Evolutionary conservation across 2,888 invertebrate genomes (phyloP), one percentile per base, ranked within the genome.

Genomic region (Helicoverpa assulta): DNA sequence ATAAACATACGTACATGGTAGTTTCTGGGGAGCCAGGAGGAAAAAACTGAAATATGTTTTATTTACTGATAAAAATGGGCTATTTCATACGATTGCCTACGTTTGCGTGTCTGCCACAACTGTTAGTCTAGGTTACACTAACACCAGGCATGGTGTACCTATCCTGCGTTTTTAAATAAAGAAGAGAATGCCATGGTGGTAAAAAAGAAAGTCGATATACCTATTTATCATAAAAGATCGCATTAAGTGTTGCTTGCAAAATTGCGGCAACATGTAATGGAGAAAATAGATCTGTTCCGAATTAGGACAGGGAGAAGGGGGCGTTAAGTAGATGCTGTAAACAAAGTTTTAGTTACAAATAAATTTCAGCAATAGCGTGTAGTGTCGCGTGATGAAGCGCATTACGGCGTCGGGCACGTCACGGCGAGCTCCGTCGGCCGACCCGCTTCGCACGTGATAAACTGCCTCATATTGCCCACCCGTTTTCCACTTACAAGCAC

Each of bases 371-470:
- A 90, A 90, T 88, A 88, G 81, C 89, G 90, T 90, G 89, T 86
- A 80, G 85, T 86, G 89, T 94, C 88, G 93, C 94, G 93, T 94
- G 94, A 89, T 91, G 87, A 74, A 85, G 85, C 80, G 87, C 93
- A 93, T 93, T 93, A 93, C 82, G 87, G 90, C 86, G 84, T 82
- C 87, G 87, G 85, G 90, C 91, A 90, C 90, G 92, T 91, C 90
- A 92, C 85, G 85, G 72, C 83, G 76, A 74, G 85, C 87, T 88
- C 86, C 89, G 86, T 79, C 86, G 79, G 82, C 77, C 89, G 88
- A 89, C 88, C 89, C 85, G 90, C 85, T 92, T 91, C 88, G 89
- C 90, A 90, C 88, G 89, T 94, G 91, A 93, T 92, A 91, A 91
- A 91, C 89, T 88, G 85, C 89, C 88, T 83, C 76, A 85, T 81